These are phyloP conservation scores for Cyprinus carpio DNA, from an alignment of 2,113 vertebrate genomes.

Conservation along the genomic window DNA sequence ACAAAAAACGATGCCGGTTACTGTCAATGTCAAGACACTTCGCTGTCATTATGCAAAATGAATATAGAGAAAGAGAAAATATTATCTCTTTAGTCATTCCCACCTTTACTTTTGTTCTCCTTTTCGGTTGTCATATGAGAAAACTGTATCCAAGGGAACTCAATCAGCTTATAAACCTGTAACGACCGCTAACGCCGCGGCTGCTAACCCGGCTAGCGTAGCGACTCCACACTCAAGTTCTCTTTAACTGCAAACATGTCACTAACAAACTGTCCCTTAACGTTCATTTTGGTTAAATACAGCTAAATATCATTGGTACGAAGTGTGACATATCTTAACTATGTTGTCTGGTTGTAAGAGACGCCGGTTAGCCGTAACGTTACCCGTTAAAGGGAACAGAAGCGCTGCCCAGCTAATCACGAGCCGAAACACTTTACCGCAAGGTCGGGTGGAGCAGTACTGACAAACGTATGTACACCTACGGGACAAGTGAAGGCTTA, in stretches of 20 bases:
- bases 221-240: not conserved
- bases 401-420: not conserved
- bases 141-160: not conserved
- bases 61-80: not conserved
- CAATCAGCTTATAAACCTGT: not conserved
- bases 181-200: not conserved
- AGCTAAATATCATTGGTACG: not conserved
- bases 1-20: not conserved
- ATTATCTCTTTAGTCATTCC: not conserved
- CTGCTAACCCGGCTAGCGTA: constrained; percentile 8
- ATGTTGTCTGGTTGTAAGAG: not conserved
- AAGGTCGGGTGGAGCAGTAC: constrained; percentile 13
- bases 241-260: not conserved
- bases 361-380: not conserved
- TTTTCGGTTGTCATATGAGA: not conserved
- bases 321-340: not conserved
- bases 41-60: not conserved
- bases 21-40: not conserved
- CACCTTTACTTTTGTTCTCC: not conserved
- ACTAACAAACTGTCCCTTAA: not conserved
- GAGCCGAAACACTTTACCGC: not conserved
- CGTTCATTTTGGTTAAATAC: not conserved
- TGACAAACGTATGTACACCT: not conserved
- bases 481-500: not conserved
- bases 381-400: not conserved